Evolutionary conservation across 1,140 invertebrate genomes (phyloP).

Genomic region (Battus philenor): DNA sequence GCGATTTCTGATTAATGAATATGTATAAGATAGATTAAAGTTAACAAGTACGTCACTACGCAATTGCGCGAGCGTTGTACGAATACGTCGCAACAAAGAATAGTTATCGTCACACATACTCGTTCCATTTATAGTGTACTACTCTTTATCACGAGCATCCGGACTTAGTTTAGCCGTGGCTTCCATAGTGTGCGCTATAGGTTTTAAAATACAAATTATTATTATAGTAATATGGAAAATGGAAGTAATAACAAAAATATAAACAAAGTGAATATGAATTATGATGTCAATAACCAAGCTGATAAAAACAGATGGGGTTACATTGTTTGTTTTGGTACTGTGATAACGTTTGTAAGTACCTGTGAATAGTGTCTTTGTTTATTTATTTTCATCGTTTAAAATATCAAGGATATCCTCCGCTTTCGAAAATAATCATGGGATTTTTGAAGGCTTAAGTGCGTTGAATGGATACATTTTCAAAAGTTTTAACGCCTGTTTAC

Average conservation of each 20-base stretch:
- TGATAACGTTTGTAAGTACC: conserved; percentile 79
- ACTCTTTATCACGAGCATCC: conserved; percentile 10
- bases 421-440: too few species aligned
- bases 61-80: too few species aligned
- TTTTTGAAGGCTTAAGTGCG: too few species aligned
- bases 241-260: conserved; percentile 17
- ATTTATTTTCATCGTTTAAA: too few species aligned
- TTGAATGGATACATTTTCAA: too few species aligned
- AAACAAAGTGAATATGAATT: conserved; percentile 12
- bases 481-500: too few species aligned
- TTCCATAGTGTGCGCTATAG: conserved; percentile 1
- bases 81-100: conserved; percentile 13
- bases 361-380: neutral
- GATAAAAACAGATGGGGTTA: conserved; percentile 78
- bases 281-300: conserved; percentile 5
- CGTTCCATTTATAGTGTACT: conserved; percentile 7
- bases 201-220: neutral
- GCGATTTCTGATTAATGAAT: neutral
- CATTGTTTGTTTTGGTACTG: conserved; percentile 76
- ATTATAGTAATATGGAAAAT: conserved; percentile 6
- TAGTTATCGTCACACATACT: conserved; percentile 9
- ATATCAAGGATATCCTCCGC: too few species aligned
- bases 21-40: neutral
- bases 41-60: neutral
- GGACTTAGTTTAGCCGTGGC: conserved; percentile 6